Evolutionary conservation across 2,113 vertebrate genomes (phyloP).

Genomic region (Caracal caracal): DNA sequence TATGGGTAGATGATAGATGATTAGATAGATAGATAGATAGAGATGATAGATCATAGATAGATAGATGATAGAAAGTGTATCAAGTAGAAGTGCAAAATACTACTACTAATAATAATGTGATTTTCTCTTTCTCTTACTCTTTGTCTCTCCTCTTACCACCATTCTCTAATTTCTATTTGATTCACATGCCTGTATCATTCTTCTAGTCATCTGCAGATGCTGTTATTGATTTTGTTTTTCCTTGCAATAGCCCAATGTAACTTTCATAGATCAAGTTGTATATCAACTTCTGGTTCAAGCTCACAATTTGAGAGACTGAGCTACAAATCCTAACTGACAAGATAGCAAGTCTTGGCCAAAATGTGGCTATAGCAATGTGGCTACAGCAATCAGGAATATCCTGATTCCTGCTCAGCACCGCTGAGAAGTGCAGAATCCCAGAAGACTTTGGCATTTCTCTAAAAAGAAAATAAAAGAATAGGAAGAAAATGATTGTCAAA

Average conservation of each 20-base stretch:
- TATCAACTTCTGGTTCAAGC: background rate
- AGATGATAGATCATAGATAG: too few relatives aligned
- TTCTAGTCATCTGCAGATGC: background rate
- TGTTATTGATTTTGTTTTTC: background rate
- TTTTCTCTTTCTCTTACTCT: background rate
- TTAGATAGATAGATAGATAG: background rate
- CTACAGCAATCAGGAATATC: too few relatives aligned
- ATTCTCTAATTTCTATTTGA: background rate
- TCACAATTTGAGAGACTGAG: background rate
- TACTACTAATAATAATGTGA: background rate
- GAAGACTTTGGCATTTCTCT: background rate
- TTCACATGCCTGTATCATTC: background rate
- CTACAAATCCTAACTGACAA: background rate
- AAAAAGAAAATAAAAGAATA: background rate
- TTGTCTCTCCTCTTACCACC: background rate
- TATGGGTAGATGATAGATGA: background rate
- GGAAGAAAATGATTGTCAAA: background rate
- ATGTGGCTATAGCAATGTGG: too few relatives aligned
- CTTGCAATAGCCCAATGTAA: background rate
- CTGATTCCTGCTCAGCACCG: accelerated
- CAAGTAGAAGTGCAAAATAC: background rate
- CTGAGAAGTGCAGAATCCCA: background rate
- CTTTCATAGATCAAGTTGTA: background rate
- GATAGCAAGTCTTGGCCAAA: background rate
- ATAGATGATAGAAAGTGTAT: background rate